These are phyloP conservation scores for Neofelis nebulosa DNA, from an alignment of 2,113 vertebrate genomes.

Conservation along the genomic window DNA sequence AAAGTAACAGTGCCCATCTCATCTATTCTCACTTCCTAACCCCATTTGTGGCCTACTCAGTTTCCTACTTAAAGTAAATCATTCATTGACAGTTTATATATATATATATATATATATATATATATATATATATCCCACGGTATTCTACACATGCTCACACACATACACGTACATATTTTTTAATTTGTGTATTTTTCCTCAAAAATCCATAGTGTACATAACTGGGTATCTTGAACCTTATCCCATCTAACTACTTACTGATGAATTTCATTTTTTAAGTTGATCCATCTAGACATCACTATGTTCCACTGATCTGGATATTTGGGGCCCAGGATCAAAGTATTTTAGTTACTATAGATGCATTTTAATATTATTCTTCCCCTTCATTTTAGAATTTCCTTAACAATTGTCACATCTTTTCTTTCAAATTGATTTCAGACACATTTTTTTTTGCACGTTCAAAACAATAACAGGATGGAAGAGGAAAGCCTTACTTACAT, in stretches of 20 bases:
- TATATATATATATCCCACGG: neutral
- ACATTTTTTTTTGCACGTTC: neutral
- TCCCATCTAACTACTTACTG: neutral
- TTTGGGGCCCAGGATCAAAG: neutral
- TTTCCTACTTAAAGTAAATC: neutral
- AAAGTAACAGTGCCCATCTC: neutral
- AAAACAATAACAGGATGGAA: neutral
- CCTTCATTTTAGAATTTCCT: neutral
- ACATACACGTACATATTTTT: neutral
- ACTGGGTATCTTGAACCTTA: neutral
- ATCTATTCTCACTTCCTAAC: neutral
- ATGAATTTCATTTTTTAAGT: neutral
- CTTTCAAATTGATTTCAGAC: neutral
- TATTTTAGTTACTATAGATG: neutral
- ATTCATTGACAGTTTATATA: neutral
- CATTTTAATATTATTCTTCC: neutral
- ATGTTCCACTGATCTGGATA: neutral
- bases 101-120: too few species aligned
- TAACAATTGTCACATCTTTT: neutral
- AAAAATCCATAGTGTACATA: neutral
- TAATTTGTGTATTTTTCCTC: neutral
- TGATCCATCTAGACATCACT: neutral
- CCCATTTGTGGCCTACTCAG: neutral
- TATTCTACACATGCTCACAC: neutral
- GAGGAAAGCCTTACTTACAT: neutral